Base-by-base conservation (phyloP, 2,888 invertebrate species). In the Synanthedon formicaeformis region DNA sequence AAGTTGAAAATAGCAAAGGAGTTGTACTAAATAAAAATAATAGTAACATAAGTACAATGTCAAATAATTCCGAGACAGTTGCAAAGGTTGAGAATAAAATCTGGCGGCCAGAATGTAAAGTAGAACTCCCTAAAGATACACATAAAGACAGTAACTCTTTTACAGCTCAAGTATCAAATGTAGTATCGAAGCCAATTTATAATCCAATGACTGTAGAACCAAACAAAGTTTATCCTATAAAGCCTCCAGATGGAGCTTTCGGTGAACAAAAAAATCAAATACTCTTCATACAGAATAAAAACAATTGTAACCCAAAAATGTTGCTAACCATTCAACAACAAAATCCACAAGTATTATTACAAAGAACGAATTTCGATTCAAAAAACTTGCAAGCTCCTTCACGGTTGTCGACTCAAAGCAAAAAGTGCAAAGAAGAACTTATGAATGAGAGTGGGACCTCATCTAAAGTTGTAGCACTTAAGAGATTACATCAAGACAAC, bases 371-470 rank as follows among this genome's bases (percentile, higher is more conserved):
- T 59, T 76, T 75, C 60, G 83, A 86, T 59, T 66, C 79, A 84
- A 85, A 84, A 84, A 83, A 81, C 81, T 64, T 75, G 78, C 81
- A 75, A 83, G 75, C 75, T 87, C 85, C 75, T 85, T 88, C 76
- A 81, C 88, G 76, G 75, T 73, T 73, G 67, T 77, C 70, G 69
- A 80, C 58, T 71, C 75, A 79, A 78, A 67, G 63, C 69, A 77
- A 87, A 65, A 81, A 84, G 73, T 67, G 72, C 73, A 75, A 87
- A 73, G 73, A 88, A 61, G 81, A 85, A 61, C 60, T 71, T 55
- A 61, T 72, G 54, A 73, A 67, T 51, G 78, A 80, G 50, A 73
- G 63, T 54, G 64, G 65, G 41, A 61, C 69, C 52, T 74, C 82
- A 50, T 82, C 84, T 8, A 87, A 88, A 67, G 88, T 88, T 1